Percentiles rank a stretch among this genome's conserved stretches.
These are phyloP conservation scores for Chascanopsetta lugubris DNA, from an alignment of 2,113 vertebrate species.

Conservation along the genomic window DNA sequence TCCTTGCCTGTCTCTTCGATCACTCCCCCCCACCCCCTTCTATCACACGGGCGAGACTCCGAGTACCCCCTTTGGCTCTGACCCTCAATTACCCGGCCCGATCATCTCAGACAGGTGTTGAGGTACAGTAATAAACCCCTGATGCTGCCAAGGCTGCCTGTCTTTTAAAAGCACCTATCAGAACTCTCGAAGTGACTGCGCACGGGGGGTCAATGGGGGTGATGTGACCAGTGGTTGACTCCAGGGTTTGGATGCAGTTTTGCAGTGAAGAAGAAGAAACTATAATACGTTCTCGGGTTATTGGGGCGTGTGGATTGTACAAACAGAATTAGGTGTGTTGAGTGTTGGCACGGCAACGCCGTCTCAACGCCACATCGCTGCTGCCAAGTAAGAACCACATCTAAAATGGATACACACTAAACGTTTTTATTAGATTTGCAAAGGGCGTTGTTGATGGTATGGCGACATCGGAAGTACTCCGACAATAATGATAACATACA, in stretches of 20 bases:
- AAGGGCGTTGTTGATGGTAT: no score
- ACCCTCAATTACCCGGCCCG: conserved; percentile 74
- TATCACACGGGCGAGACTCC: conserved; percentile 58
- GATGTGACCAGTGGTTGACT: conserved; percentile 65
- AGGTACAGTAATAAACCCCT: conserved; percentile 73
- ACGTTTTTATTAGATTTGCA: no score
- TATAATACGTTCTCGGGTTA: conserved; percentile 21
- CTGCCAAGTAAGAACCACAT: no score
- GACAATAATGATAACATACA: not conserved
- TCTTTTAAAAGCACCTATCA: conserved; percentile 63
- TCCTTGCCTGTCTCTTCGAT: conserved; percentile 50
- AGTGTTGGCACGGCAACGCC: not conserved
- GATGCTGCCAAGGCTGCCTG: conserved; percentile 47
- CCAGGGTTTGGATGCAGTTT: conserved; percentile 29
- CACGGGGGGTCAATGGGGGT: conserved; percentile 60
- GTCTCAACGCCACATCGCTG: not conserved
- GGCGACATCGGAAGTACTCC: no score
- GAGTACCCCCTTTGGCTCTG: conserved; percentile 66
- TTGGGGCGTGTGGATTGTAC: conserved; percentile 13
- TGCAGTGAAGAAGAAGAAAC: conserved; percentile 16
- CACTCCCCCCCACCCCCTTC: no score
- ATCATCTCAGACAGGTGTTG: conserved; percentile 75
- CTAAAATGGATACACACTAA: no score
- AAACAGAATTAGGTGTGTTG: conserved; percentile 15
- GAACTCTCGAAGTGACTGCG: conserved; percentile 61